Percentiles rank a stretch among this genome's conserved stretches.
Conservation (phyloP, 2,113 vertebrate genomes). For the Python bivittatus region DNA sequence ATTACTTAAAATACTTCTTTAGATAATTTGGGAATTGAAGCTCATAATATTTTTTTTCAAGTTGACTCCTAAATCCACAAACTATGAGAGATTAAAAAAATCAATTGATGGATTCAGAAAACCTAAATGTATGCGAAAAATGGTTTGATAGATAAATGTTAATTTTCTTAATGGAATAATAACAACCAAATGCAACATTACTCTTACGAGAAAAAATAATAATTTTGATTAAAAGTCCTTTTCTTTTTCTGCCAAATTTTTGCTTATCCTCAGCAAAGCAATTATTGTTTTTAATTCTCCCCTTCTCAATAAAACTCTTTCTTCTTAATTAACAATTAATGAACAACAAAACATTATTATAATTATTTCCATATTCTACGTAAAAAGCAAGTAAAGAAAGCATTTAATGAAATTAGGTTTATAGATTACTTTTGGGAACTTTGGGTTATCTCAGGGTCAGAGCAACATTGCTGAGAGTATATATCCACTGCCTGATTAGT, state of each 20-base stretch:
- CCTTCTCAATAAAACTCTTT: not conserved
- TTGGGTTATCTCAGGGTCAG: not conserved
- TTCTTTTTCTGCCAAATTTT: not conserved
- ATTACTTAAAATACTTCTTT: not conserved
- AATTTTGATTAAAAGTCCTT: not conserved
- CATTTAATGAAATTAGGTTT: not conserved
- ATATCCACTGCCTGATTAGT: not conserved
- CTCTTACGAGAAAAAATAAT: not conserved
- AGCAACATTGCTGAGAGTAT: not conserved
- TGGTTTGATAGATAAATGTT: not conserved
- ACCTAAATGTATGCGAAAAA: not conserved
- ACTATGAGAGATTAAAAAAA: not conserved
- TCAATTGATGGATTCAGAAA: not conserved
- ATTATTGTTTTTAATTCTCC: not conserved
- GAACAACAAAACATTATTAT: conserved; percentile 17
- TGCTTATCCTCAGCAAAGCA: conserved; percentile 8
- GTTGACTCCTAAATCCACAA: not conserved
- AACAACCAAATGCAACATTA: not conserved
- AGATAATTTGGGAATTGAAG: not conserved
- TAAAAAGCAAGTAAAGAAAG: not conserved
- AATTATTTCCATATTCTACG: conserved; percentile 20
- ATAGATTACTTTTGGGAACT: not conserved
- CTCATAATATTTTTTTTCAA: not conserved
- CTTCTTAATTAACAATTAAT: conserved; percentile 26
- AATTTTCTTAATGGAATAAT: not conserved